Base-by-base conservation (phyloP, 2,113 vertebrate species). In the Tenrec ecaudatus region DNA sequence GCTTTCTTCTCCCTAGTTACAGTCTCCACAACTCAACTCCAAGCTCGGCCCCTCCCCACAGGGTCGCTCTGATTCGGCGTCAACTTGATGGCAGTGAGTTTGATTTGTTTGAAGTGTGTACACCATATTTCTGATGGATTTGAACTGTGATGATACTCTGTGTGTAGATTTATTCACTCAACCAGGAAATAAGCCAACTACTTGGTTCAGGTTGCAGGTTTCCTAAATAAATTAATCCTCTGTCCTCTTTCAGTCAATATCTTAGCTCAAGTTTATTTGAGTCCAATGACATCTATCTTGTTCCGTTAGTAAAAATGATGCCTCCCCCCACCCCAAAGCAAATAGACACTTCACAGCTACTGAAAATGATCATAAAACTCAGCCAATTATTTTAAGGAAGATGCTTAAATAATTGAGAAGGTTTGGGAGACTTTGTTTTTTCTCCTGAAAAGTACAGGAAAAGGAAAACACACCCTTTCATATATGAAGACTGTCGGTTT, bases 201-300 rank as follows among this genome's bases (percentile, higher is more conserved):
- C 1, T 90, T 88, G 17, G 60, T 90, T 92, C 71, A 86, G 53
- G 38, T 62, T 58, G 19, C 62, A 75, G 40, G 7, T 38, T 92
- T 33, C 88, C 20, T 84, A 58, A 62, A 36, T 88, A 2, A 90
- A 31, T 92, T 47, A 47, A 10, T 47, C 10, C 43, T 90, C 85
- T 31, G 76, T 95, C 4, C 79, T 86, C 92, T 12, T 80, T 85
- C 82, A 36, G n/a, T 77, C 25, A 92, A 69, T 47, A 82, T 78
- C 75, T n/a, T 93, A 57, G 43, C 5, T 47, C 43, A 47, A 47
- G 43, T 53, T 75, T 91, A 78, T n/a, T n/a, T n/a, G n/a, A 29
- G 31, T 94, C 33, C 90, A 88, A 4, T 62, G 22, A 79, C 36
- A 86, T 9, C 69, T 95, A 1, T 69, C 58, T 88, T 90, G 92